phyloP scores from a whole-genome alignment of 1,140 invertebrate genomes.

The Listronotus bonariensis region DNA sequence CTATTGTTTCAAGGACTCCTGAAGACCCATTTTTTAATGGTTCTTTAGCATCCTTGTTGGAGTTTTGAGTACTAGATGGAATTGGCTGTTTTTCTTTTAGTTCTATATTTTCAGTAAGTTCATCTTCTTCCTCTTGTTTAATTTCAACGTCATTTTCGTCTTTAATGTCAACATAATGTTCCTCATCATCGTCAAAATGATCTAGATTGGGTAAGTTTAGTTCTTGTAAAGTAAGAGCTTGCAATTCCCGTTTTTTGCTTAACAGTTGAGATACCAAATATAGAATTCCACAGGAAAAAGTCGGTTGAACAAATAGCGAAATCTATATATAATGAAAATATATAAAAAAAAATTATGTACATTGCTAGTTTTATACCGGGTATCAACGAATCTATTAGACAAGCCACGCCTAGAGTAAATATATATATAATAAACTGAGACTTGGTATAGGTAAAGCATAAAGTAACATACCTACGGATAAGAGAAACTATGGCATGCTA shows the following conservation, averaged over 20 bases:
- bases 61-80: background rate
- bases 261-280: slow-evolving; percentile 77
- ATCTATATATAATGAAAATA: slow-evolving; percentile 49
- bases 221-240: slow-evolving; percentile 44
- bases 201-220: slow-evolving; percentile 21
- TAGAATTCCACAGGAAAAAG: slow-evolving; percentile 76
- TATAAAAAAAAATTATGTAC: background rate
- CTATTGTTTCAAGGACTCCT: slow-evolving; percentile 10
- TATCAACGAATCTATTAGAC: no score
- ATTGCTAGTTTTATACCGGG: background rate
- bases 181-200: slow-evolving; percentile 55
- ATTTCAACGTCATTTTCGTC: slow-evolving; percentile 37
- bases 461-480: no score
- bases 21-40: background rate
- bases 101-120: slow-evolving; percentile 10
- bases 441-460: no score
- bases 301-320: slow-evolving; percentile 61
- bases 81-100: background rate
- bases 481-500: no score
- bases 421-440: no score
- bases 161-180: slow-evolving; percentile 62
- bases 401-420: background rate
- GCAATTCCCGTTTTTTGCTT: slow-evolving; percentile 42
- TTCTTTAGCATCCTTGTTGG: background rate
- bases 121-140: slow-evolving; percentile 14